phyloP scores from a whole-genome alignment of 2,888 invertebrate species.

The Andrena marginata region DNA sequence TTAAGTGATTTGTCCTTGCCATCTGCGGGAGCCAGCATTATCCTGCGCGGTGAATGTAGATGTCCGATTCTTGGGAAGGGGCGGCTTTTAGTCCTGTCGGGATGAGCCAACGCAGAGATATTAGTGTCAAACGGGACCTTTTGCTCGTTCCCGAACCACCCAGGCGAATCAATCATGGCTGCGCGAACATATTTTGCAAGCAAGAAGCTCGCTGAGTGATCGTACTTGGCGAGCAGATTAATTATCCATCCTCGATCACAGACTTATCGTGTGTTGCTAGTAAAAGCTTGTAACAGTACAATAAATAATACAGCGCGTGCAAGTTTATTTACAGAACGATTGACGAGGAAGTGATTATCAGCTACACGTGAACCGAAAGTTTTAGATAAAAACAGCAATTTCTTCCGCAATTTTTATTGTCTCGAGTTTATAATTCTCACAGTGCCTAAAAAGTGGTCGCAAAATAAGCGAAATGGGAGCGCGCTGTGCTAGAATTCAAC shows the following conservation, averaged over 20 bases:
- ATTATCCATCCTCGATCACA: not conserved
- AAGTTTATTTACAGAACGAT: too few species aligned
- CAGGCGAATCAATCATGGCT: conserved; percentile 64
- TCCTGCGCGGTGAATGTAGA: conserved; percentile 68
- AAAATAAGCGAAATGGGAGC: too few species aligned
- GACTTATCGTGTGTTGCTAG: too few species aligned
- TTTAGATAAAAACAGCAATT: too few species aligned
- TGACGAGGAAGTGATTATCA: too few species aligned
- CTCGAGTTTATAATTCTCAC: too few species aligned
- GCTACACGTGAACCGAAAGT: too few species aligned
- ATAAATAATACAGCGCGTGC: too few species aligned
- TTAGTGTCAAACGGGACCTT: conserved; percentile 53
- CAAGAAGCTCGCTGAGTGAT: not conserved
- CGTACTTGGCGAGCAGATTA: not conserved
- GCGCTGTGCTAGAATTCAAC: too few species aligned
- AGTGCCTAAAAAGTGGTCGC: too few species aligned
- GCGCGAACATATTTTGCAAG: not conserved
- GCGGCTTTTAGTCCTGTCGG: conserved; percentile 55
- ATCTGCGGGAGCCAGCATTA: conserved; percentile 70
- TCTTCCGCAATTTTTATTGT: too few species aligned
- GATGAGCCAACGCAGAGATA: conserved; percentile 40
- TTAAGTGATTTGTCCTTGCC: conserved; percentile 83
- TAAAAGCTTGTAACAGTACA: too few species aligned
- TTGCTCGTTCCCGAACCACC: conserved; percentile 17
- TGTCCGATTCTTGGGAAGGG: conserved; percentile 49